A percentile compares a stretch with the other conserved stretches of the same genome.
phyloP scores from a whole-genome alignment of 2,113 vertebrate genomes.

The Eretmochelys imbricata region DNA sequence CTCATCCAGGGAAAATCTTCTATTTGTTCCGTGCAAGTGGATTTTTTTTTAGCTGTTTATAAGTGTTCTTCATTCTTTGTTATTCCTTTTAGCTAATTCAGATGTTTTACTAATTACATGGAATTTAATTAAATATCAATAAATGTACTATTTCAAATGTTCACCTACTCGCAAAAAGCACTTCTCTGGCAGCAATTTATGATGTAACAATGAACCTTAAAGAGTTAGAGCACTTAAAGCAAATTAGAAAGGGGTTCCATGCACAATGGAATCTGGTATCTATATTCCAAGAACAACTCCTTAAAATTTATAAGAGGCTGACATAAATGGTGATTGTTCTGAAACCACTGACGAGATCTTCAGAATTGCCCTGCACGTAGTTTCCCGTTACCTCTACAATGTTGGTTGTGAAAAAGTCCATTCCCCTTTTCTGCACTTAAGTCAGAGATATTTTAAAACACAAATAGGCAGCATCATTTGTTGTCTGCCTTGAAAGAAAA shows the following conservation, averaged over 20 bases:
- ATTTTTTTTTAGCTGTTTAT: background rate
- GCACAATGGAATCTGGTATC: background rate
- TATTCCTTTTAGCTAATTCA: background rate
- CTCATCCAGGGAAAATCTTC: background rate
- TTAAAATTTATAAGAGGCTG: background rate
- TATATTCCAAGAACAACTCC: background rate
- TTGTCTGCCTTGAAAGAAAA: background rate
- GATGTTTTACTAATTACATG: background rate
- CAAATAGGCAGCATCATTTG: background rate
- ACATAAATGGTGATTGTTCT: background rate
- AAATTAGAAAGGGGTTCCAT: background rate
- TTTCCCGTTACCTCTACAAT: background rate
- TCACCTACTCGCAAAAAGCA: background rate
- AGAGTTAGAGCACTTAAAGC: background rate
- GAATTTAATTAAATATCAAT: background rate
- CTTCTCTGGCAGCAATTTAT: background rate
- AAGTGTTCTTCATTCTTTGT: background rate
- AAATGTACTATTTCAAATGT: background rate
- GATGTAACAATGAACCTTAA: background rate
- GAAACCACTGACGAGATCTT: background rate
- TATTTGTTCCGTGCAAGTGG: background rate
- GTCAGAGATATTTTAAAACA: background rate
- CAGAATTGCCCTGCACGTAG: background rate
- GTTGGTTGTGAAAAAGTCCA: background rate
- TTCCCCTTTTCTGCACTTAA: background rate